Conservation (phyloP, 2,888 invertebrate genomes). For the Cerceris ruficornis region DNA sequence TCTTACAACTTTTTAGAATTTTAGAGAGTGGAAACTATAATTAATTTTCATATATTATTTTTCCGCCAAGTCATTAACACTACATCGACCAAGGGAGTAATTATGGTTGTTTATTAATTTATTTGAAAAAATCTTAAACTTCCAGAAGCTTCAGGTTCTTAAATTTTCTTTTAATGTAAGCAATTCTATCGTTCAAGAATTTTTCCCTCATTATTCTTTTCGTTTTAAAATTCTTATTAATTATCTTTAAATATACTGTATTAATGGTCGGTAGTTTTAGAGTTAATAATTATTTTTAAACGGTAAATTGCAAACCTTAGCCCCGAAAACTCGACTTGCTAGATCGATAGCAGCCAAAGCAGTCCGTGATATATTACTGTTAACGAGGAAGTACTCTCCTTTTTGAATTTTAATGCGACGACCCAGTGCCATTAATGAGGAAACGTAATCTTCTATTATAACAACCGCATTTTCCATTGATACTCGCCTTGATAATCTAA, state of each 20-base stretch:
- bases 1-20: not conserved
- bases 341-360: constrained; percentile 35
- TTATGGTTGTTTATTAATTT: too few relatives aligned
- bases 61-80: too few relatives aligned
- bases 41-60: not conserved
- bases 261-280: too few relatives aligned
- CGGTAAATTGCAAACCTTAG: constrained; percentile 17
- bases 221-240: too few relatives aligned
- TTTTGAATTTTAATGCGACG: constrained; percentile 24
- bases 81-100: too few relatives aligned
- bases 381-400: constrained; percentile 34
- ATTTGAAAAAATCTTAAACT: too few relatives aligned
- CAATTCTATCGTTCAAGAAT: too few relatives aligned
- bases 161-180: too few relatives aligned
- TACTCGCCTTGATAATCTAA: constrained; percentile 27
- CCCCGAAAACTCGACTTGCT: constrained; percentile 24
- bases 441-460: constrained; percentile 40
- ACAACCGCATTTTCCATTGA: constrained; percentile 20
- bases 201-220: too few relatives aligned
- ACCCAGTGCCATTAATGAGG: constrained; percentile 29
- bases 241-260: too few relatives aligned
- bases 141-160: too few relatives aligned
- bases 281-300: too few relatives aligned
- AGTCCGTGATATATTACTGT: constrained; percentile 16
- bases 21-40: not conserved